Evolutionary conservation across 1,140 invertebrate species (phyloP).

Genomic region (Drosophila santomea): DNA sequence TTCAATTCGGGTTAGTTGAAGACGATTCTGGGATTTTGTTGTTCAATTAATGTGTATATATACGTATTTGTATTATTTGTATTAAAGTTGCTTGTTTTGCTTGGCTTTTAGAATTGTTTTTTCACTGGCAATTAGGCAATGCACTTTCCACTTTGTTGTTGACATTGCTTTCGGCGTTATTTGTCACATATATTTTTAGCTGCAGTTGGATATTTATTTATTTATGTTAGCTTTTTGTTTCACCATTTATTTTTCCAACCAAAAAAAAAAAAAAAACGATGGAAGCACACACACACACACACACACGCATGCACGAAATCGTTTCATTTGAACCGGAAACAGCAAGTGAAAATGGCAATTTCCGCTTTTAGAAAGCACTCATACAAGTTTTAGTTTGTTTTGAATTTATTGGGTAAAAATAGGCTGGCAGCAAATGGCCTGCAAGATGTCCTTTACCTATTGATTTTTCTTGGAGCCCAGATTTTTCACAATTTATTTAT

Average conservation of each 20-base stretch:
- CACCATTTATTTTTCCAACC: neutral
- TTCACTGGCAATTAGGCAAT: constrained; percentile 17
- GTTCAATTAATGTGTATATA: neutral
- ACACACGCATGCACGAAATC: neutral
- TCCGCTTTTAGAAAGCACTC: constrained; percentile 61
- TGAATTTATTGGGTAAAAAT: constrained; percentile 55
- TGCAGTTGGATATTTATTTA: constrained; percentile 3
- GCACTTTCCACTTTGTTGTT: constrained; percentile 19
- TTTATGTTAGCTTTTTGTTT: neutral
- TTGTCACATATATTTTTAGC: constrained; percentile 13
- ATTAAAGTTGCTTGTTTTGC: neutral
- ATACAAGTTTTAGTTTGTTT: constrained; percentile 46
- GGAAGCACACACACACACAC: constrained; percentile 4
- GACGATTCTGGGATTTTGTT: constrained; percentile 20
- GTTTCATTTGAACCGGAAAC: constrained; percentile 61
- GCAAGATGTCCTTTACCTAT: constrained; percentile 58
- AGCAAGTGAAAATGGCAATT: constrained; percentile 79
- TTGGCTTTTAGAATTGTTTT: constrained; percentile 7
- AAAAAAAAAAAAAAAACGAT: neutral
- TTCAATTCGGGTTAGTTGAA: constrained; percentile 8
- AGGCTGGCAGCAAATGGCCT: constrained; percentile 35
- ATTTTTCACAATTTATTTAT: constrained; percentile 41
- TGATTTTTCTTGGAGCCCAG: constrained; percentile 53
- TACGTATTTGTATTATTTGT: neutral
- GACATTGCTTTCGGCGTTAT: constrained; percentile 7